phyloP scores from a whole-genome alignment of 1,140 invertebrate species.

The Drosophila nikananu region DNA sequence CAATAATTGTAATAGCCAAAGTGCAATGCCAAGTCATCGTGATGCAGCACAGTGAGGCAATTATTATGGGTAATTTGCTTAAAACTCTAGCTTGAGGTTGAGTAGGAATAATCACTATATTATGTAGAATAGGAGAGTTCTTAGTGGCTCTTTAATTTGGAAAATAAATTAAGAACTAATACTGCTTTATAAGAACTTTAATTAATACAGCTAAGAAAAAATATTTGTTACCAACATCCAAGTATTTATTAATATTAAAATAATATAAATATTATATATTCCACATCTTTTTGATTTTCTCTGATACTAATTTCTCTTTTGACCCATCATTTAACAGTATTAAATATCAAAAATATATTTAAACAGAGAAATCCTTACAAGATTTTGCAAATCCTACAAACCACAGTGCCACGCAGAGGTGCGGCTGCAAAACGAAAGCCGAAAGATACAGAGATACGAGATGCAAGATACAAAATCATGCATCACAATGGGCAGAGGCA shows the following conservation, averaged over 20 bases:
- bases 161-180: neutral
- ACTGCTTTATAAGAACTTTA: neutral
- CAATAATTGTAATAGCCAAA: slow-evolving; percentile 57
- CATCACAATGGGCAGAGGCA: slow-evolving; percentile 29
- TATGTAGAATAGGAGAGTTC: neutral
- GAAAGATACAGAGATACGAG: slow-evolving; percentile 32
- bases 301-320: neutral
- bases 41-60: slow-evolving; percentile 10
- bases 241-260: too few species aligned
- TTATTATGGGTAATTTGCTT: too few species aligned
- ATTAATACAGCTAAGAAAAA: neutral
- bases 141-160: neutral
- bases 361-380: neutral
- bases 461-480: slow-evolving; percentile 52
- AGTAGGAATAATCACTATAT: neutral
- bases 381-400: neutral
- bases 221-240: neutral
- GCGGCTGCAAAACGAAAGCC: slow-evolving; percentile 40
- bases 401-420: slow-evolving; percentile 23
- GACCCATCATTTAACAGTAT: neutral
- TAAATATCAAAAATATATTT: too few species aligned
- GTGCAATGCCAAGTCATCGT: slow-evolving; percentile 48
- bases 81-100: neutral
- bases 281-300: neutral
- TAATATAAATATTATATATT: too few species aligned